Evolutionary conservation across 2,888 invertebrate genomes (phyloP).

Genomic region (Timandra comae): DNA sequence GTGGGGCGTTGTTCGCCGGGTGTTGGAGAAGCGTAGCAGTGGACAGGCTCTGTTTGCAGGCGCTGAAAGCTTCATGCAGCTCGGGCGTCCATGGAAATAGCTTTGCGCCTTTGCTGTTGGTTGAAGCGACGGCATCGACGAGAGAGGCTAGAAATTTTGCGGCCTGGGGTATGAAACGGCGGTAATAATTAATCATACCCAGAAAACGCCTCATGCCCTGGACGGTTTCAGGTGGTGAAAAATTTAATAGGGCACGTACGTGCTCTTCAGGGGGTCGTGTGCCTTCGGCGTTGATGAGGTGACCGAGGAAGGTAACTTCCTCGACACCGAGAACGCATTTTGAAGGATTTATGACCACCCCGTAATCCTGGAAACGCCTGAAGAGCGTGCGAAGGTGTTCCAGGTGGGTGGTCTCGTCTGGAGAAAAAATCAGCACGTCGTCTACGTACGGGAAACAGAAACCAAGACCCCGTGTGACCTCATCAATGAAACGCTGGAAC

Average conservation of each 20-base stretch:
- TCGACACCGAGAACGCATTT: constrained; percentile 8
- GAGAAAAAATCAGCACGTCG: constrained; percentile 24
- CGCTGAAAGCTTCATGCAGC: neutral
- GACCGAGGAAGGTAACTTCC: constrained; percentile 1
- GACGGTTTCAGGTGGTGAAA: constrained; percentile 1
- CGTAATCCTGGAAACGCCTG: constrained; percentile 8
- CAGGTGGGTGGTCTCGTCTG: constrained; percentile 14
- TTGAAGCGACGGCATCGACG: neutral
- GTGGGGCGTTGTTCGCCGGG: neutral
- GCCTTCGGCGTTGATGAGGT: constrained; percentile 2
- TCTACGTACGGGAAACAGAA: constrained; percentile 38
- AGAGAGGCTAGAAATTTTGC: constrained; percentile 6
- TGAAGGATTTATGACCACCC: constrained; percentile 9
- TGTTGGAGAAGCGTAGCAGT: neutral
- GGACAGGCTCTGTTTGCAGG: neutral
- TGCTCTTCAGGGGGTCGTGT: neutral
- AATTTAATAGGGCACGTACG: neutral
- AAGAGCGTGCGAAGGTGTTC: constrained; percentile 9
- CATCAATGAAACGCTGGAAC: constrained; percentile 33
- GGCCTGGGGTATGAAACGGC: constrained; percentile 7
- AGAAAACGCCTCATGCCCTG: constrained; percentile 7
- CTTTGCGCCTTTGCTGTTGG: neutral
- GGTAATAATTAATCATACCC: constrained; percentile 11
- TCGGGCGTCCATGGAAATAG: neutral
- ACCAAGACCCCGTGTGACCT: constrained; percentile 27